Evolutionary conservation across 2,797 vertebrate species (phyloP).

Genomic region (Hozukius guyotensis): DNA sequence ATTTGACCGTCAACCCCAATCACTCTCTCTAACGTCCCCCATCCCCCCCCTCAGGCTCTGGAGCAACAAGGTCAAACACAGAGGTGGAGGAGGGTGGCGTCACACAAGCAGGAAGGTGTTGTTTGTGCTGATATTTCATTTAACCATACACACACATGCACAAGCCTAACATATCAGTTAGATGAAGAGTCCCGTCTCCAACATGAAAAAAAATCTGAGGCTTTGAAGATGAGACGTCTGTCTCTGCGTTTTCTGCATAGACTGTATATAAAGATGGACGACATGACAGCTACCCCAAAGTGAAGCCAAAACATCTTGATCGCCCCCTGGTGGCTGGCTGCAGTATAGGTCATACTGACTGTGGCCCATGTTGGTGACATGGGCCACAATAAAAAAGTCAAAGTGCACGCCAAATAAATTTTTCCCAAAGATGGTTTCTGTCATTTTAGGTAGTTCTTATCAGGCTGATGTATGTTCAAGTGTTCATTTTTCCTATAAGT

Average conservation of each 20-base stretch:
- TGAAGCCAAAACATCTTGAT: no score
- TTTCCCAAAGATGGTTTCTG: no score
- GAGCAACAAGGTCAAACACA: conserved; percentile 76
- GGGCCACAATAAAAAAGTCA: no score
- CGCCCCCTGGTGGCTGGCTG: no score
- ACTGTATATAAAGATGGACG: neutral
- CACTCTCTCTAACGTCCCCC: conserved; percentile 21
- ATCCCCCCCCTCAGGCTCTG: conserved; percentile 38
- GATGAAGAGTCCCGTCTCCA: neutral
- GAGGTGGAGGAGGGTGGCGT: conserved; percentile 33
- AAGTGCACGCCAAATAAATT: accelerated
- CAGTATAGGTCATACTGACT: no score
- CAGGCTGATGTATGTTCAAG: no score
- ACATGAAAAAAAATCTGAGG: neutral
- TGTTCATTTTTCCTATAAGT: no score
- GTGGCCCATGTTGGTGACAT: no score
- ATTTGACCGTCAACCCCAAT: conserved; percentile 69
- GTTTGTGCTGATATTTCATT: conserved; percentile 26
- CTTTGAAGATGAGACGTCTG: neutral
- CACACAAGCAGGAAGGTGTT: conserved; percentile 19
- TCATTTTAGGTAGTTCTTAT: no score
- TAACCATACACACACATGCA: neutral
- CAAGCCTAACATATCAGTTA: neutral
- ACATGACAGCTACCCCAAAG: no score
- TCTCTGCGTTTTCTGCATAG: no score